Evolutionary conservation across 2,888 invertebrate genomes (phyloP).

Genomic region (Priocnemis perturbator): DNA sequence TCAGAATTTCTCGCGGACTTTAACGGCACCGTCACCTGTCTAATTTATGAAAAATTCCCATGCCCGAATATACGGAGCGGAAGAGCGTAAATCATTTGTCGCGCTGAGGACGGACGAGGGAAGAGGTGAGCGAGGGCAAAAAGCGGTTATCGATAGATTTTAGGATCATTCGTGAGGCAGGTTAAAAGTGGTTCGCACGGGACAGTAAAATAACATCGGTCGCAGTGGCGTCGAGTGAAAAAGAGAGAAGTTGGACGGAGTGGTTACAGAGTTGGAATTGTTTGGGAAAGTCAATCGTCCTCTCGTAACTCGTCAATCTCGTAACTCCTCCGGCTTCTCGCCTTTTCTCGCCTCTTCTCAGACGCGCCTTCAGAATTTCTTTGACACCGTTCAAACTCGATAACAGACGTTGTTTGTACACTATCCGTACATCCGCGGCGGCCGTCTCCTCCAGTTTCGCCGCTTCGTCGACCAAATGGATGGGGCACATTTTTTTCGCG

Average conservation of each 20-base stretch:
- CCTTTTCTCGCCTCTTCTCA: constrained; percentile 7
- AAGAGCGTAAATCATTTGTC: constrained; percentile 39
- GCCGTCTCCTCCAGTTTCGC: not conserved
- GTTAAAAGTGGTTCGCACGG: not conserved
- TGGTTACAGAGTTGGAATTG: constrained; percentile 23
- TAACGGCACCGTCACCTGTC: constrained; percentile 56
- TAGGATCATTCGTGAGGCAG: no score
- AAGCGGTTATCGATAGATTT: not conserved
- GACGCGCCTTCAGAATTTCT: not conserved
- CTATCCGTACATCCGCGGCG: not conserved
- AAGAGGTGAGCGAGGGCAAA: constrained; percentile 18
- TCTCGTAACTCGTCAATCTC: constrained; percentile 24
- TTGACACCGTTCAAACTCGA: not conserved
- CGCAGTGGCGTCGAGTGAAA: not conserved
- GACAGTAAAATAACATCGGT: not conserved
- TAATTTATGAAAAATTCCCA: constrained; percentile 59
- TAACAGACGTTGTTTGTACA: not conserved
- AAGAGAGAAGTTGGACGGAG: not conserved
- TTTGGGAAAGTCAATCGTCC: constrained; percentile 43
- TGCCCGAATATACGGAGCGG: constrained; percentile 51
- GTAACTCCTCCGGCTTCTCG: not conserved
- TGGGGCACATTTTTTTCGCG: constrained; percentile 1
- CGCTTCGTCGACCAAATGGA: constrained; percentile 3
- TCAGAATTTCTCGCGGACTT: constrained; percentile 52
- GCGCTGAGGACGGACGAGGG: constrained; percentile 1